Conservation (phyloP, 1,140 invertebrate genomes). For the Drosophila littoralis region DNA sequence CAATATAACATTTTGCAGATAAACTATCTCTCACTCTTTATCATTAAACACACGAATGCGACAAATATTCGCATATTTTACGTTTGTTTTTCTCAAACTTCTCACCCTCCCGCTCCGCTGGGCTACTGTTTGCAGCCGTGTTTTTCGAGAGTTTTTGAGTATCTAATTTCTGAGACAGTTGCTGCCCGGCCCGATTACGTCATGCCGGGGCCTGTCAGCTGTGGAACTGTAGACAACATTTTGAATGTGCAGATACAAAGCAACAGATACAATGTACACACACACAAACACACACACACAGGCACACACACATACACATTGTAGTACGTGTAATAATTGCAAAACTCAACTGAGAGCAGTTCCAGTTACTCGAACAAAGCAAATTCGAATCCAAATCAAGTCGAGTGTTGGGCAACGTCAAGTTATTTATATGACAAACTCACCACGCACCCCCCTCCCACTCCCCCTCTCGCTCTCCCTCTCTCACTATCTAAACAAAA, state of each 20-base stretch:
- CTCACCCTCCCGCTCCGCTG: background rate
- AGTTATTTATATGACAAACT: constrained; percentile 27
- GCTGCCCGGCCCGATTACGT: constrained; percentile 39
- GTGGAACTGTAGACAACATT: constrained; percentile 30
- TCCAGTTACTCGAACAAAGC: constrained; percentile 44
- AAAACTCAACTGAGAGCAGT: constrained; percentile 43
- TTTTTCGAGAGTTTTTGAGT: constrained; percentile 52
- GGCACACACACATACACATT: background rate
- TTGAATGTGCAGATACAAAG: constrained; percentile 48
- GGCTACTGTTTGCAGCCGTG: constrained; percentile 28
- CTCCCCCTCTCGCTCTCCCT: background rate
- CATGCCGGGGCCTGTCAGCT: constrained; percentile 26
- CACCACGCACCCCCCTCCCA: background rate
- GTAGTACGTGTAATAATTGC: constrained; percentile 45
- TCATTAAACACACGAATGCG: constrained; percentile 19
- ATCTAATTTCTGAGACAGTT: constrained; percentile 51
- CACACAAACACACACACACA: constrained; percentile 7
- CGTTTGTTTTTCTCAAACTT: background rate
- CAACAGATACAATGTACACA: constrained; percentile 9
- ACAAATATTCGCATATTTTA: constrained; percentile 34
- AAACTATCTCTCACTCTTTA: constrained; percentile 32
- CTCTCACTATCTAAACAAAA: constrained; percentile 22
- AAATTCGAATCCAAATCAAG: constrained; percentile 22
- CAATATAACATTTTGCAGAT: constrained; percentile 33
- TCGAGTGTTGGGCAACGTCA: constrained; percentile 27